Conservation (phyloP, 2,113 vertebrate species). For the Grallaria varia region DNA sequence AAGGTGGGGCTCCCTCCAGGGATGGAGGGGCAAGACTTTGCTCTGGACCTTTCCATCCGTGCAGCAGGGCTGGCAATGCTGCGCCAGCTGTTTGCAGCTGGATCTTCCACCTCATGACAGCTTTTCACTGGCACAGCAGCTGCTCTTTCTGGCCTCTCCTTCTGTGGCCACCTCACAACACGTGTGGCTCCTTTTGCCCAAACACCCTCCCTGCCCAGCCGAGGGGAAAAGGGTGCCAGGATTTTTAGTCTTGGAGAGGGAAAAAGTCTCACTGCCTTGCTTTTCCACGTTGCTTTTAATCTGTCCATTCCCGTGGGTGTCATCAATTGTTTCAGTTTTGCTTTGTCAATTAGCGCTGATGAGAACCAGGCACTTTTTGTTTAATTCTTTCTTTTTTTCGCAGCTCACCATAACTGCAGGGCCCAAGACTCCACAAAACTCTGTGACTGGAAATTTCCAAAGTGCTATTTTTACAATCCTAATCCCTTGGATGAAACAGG, state of each 20-base stretch:
- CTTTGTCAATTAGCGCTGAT: background rate
- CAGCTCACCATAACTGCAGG: background rate
- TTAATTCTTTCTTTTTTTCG: background rate
- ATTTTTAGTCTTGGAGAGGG: background rate
- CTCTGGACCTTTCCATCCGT: background rate
- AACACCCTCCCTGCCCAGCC: background rate
- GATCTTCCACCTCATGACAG: background rate
- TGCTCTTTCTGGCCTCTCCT: background rate
- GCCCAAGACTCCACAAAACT: background rate
- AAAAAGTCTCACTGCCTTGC: background rate
- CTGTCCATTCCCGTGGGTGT: background rate
- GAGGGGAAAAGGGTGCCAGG: background rate
- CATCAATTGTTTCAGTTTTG: background rate
- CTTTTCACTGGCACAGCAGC: background rate
- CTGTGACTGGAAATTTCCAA: background rate
- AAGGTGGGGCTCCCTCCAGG: background rate
- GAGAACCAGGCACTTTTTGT: background rate
- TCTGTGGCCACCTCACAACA: background rate
- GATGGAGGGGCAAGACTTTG: background rate
- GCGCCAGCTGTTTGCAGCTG: background rate
- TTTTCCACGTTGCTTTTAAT: background rate
- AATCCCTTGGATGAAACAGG: background rate
- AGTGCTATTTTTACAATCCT: background rate
- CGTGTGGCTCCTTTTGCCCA: background rate
- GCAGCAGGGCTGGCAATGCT: background rate